Conservation (phyloP, 37 sponge, comb jelly and placozoan genomes). For the Tethya wilhelma region DNA sequence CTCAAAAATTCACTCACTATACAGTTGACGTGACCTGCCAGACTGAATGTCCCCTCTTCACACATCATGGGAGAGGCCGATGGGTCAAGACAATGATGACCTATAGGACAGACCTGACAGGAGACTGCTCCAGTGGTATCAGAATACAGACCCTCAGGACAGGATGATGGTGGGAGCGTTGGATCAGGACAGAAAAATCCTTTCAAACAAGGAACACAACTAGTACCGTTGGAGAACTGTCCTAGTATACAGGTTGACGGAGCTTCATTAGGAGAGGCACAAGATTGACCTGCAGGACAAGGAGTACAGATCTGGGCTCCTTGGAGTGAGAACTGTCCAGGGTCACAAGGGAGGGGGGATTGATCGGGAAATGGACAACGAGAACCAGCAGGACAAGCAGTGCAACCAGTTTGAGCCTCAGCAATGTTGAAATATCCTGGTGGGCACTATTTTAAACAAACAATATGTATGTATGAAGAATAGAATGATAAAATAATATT, state of each 20-base stretch:
- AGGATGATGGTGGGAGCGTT: not conserved
- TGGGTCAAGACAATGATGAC: not conserved
- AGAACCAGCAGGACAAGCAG: not conserved
- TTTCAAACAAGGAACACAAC: not conserved
- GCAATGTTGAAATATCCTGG: not conserved
- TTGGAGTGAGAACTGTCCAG: not conserved
- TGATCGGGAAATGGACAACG: not conserved
- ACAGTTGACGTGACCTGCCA: not conserved
- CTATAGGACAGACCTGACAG: not conserved
- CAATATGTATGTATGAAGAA: no score
- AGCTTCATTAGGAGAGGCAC: not conserved
- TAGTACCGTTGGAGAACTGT: not conserved
- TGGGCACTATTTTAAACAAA: not conserved
- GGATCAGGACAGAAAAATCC: not conserved
- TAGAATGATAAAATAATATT: no score
- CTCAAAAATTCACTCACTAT: not conserved
- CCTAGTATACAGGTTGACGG: not conserved
- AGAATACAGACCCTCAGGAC: not conserved
- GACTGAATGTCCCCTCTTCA: not conserved
- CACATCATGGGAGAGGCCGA: not conserved
- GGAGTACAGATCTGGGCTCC: not conserved
- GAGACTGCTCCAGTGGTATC: not conserved
- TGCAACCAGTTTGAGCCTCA: not conserved
- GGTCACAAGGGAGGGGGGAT: not conserved
- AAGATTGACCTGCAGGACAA: not conserved